These are phyloP conservation scores for Danio albolineatus DNA, from an alignment of 2,797 vertebrate genomes.

Conservation along the genomic window DNA sequence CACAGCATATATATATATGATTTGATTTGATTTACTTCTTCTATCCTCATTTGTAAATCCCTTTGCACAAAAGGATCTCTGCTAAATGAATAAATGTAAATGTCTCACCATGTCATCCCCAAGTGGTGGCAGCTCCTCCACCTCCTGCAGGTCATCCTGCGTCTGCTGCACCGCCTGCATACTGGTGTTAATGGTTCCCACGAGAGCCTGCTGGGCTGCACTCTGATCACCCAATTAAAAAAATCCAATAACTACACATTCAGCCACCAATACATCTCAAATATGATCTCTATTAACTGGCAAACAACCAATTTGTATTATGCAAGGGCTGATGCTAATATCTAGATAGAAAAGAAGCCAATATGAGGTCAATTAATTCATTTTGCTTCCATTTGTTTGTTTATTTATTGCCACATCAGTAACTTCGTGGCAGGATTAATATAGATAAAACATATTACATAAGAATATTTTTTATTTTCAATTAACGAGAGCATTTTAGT, in stretches of 20 bases:
- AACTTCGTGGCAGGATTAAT: too few relatives aligned
- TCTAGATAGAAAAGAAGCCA: not conserved
- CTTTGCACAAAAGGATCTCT: too few relatives aligned
- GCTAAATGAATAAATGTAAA: too few relatives aligned
- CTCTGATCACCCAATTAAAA: slow-evolving; percentile 77
- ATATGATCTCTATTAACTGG: not conserved
- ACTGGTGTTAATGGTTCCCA: slow-evolving; percentile 97
- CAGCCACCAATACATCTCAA: not conserved
- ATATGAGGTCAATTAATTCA: not conserved
- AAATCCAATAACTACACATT: slow-evolving; percentile 10
- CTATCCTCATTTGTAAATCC: too few relatives aligned
- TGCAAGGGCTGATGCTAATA: not conserved
- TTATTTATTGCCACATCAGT: too few relatives aligned
- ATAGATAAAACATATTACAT: too few relatives aligned
- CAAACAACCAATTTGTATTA: not conserved
- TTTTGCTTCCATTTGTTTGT: too few relatives aligned
- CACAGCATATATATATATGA: too few relatives aligned
- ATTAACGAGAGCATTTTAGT: not conserved
- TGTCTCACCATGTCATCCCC: slow-evolving; percentile 92
- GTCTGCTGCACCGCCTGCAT: slow-evolving; percentile 97
- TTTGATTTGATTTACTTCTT: too few relatives aligned
- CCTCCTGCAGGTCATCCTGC: slow-evolving; percentile 88
- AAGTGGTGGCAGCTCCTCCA: slow-evolving; percentile 92
- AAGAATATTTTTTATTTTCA: too few relatives aligned
- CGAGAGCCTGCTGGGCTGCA: slow-evolving; percentile 93